Evolutionary conservation across 1,140 invertebrate genomes (phyloP).

Genomic region (Polyergus mexicanus): DNA sequence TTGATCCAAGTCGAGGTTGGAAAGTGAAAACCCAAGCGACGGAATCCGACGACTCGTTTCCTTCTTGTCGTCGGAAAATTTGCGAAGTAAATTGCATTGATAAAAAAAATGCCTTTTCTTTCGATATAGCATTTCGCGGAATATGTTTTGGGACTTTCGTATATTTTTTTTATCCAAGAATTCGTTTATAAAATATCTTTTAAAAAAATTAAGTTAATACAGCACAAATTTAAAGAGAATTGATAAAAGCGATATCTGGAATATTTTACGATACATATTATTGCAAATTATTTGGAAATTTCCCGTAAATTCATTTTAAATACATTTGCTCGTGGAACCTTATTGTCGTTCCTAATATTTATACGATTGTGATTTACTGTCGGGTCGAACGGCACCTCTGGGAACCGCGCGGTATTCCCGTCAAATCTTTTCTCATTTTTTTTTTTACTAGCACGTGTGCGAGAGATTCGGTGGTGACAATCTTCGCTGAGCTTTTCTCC

Average conservation of each 20-base stretch:
- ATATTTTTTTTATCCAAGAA: not conserved
- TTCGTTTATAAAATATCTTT: not conserved
- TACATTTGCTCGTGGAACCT: not conserved
- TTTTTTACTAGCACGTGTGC: not conserved
- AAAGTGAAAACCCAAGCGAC: conserved; percentile 12
- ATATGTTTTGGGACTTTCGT: not conserved
- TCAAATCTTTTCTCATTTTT: conserved; percentile 27
- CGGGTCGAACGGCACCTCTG: not conserved
- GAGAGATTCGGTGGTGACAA: conserved; percentile 29
- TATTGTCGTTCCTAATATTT: not conserved
- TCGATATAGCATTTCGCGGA: not conserved
- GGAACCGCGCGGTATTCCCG: not conserved
- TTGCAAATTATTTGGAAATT: not conserved
- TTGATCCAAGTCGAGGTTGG: not conserved
- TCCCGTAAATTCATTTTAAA: not conserved
- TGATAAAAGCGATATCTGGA: not conserved
- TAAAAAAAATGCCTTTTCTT: not conserved
- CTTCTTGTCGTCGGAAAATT: not conserved
- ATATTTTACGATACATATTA: not conserved
- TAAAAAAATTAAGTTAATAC: not conserved
- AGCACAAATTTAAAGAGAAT: not conserved
- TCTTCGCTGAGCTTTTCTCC: not conserved
- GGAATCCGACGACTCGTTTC: conserved; percentile 8
- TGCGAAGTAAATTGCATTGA: not conserved
- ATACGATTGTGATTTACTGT: conserved; percentile 16